Conservation (phyloP, 2,797 vertebrate species). For the Bucorvus abyssinicus region DNA sequence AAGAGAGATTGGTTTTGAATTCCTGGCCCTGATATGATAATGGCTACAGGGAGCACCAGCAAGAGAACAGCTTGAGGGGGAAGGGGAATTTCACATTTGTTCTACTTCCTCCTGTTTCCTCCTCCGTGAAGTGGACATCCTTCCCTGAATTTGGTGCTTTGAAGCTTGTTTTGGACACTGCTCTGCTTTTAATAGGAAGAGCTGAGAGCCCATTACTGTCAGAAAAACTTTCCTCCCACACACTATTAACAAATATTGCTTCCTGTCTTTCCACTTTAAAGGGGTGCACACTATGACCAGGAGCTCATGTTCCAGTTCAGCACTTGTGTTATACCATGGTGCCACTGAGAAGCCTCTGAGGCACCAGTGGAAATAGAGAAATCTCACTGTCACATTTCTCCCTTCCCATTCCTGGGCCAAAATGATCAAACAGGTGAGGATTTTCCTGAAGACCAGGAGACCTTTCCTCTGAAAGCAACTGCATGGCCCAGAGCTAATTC, state of each 20-base stretch:
- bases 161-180: not conserved
- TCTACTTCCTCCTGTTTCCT: not conserved
- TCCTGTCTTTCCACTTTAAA: not conserved
- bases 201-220: not conserved
- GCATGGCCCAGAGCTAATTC: not conserved
- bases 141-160: slow-evolving; percentile 1
- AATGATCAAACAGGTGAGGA: not conserved
- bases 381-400: not conserved
- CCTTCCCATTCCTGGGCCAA: not conserved
- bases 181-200: not conserved
- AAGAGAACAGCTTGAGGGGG: not conserved
- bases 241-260: not conserved
- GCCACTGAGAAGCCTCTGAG: not conserved
- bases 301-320: not conserved
- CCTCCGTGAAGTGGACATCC: not conserved
- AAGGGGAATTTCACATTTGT: not conserved
- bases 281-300: not conserved
- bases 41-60: not conserved
- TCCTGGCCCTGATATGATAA: not conserved
- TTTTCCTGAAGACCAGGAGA: not conserved
- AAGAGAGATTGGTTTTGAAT: not conserved
- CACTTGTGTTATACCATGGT: not conserved
- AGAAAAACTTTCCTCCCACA: slow-evolving; percentile 12
- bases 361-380: not conserved
- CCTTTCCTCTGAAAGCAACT: not conserved